Evolutionary conservation across 2,797 vertebrate species (phyloP), one percentile per base, ranked within the genome.

Genomic region (Lepilemur ruficaudatus): DNA sequence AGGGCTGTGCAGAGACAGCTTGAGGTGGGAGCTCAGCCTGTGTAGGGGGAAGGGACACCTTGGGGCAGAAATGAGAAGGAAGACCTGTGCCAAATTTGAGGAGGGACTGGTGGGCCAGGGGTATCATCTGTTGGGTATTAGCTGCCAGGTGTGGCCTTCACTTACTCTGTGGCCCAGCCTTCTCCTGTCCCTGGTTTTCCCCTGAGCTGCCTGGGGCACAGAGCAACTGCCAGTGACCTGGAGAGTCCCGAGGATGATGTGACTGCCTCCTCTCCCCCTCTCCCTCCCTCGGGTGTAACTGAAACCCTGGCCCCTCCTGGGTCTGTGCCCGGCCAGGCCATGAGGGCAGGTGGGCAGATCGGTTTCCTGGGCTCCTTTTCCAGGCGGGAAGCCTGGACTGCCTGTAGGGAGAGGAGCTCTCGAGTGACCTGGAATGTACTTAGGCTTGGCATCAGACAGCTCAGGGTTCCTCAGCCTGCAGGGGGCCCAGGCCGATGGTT

Each of bases 181-280:
- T 92, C 78, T 90, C 46, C 82, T 89, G 78, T 82, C 81, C 48
- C 91, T 73, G 96, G 94, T 93, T 97, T 96, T 94, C 86, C 96
- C 94, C 86, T 80, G n/a, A 76, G 82, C 91, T 96, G 81, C 55
- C 61, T 72, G 63, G 82, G 85, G 69, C 92, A 25, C 4, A 70
- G 73, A 85, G 85, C 46, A 1, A 12, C 89, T 50, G 23, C 92
- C 88, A 79, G 88, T 91, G 95, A 93, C 91, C 96, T 95, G 94
- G 96, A 96, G 95, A 96, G 97, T 93, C 95, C 97, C 11, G 0
- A 32, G 89, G 85, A 90, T 89, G 96, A 28, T 76, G 89, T 89
- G 94, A 80, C 46, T 0, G 6, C 80, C 5, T 11, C 91, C 63
- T 67, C 50, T 41, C 82, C 76, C 69, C 3, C 38, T 8, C 55